A percentile compares a stretch with the other conserved stretches of the same genome.
These are phyloP conservation scores for Colletes collaris DNA, from an alignment of 2,888 invertebrate genomes.

Conservation along the genomic window DNA sequence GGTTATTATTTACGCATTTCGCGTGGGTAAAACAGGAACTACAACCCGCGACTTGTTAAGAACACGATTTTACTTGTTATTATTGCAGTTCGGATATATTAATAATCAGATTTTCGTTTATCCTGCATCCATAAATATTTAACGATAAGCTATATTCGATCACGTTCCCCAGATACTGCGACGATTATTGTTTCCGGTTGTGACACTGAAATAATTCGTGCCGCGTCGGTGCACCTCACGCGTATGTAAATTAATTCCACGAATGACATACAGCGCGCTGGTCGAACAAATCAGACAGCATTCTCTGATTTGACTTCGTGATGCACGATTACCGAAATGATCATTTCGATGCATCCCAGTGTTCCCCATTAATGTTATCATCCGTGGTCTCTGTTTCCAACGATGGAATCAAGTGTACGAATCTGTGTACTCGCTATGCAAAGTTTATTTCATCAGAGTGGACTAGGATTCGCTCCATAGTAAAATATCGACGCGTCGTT, in stretches of 20 bases:
- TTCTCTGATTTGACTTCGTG: conserved; percentile 57
- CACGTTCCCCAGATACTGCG: neutral
- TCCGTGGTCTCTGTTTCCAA: neutral
- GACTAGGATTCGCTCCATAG: too few species aligned
- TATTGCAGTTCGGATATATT: too few species aligned
- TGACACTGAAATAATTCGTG: conserved; percentile 44
- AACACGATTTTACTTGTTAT: too few species aligned
- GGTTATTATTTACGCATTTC: neutral
- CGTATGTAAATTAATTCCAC: conserved; percentile 60
- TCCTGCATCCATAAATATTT: neutral
- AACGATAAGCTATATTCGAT: conserved; percentile 16
- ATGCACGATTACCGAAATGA: conserved; percentile 12
- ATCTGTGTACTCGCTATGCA: neutral
- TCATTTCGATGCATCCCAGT: neutral
- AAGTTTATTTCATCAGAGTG: too few species aligned
- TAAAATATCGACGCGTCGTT: too few species aligned
- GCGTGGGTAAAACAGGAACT: neutral
- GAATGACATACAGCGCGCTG: conserved; percentile 23
- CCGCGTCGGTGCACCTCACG: conserved; percentile 42
- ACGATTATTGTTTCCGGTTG: conserved; percentile 41
- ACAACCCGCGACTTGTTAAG: too few species aligned
- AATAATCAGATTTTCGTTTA: neutral
- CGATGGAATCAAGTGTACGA: too few species aligned
- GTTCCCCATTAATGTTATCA: neutral
- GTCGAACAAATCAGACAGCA: conserved; percentile 53